These are phyloP conservation scores for Polymixis flavicincta DNA, from an alignment of 2,888 invertebrate genomes.

Conservation along the genomic window DNA sequence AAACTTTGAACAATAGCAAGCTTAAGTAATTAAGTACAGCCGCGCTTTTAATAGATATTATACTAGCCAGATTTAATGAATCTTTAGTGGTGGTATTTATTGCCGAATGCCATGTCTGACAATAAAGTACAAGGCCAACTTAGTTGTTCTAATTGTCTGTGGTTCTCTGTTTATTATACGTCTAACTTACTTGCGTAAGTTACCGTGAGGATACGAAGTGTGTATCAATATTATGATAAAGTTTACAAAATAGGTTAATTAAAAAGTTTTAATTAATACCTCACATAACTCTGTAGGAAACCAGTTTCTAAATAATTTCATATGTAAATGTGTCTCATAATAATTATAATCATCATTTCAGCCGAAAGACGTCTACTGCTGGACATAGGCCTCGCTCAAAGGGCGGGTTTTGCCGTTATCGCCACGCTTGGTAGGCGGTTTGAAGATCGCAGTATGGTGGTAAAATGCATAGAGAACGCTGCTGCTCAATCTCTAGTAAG, in stretches of 20 bases:
- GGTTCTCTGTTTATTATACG: constrained; percentile 23
- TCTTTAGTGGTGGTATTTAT: constrained; percentile 29
- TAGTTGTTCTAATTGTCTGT: constrained; percentile 24
- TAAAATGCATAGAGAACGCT: too few species aligned
- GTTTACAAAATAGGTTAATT: constrained; percentile 2
- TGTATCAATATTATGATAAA: constrained; percentile 10
- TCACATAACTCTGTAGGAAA: neutral
- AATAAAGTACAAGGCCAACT: constrained; percentile 37
- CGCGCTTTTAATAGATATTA: neutral
- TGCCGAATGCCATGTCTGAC: constrained; percentile 9
- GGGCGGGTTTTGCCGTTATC: too few species aligned
- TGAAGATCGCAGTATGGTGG: too few species aligned
- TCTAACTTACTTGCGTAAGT: neutral
- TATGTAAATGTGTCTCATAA: too few species aligned
- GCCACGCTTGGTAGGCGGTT: too few species aligned
- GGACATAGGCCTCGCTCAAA: too few species aligned
- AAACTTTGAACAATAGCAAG: neutral
- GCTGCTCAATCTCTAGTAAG: too few species aligned
- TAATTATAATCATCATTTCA: too few species aligned
- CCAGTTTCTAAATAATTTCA: neutral
- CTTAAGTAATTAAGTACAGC: neutral
- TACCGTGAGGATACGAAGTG: neutral
- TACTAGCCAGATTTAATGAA: neutral
- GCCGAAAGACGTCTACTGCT: too few species aligned
- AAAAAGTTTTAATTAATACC: neutral